Base-by-base conservation (phyloP, 1,140 invertebrate species). In the Drosophila bocqueti region DNA sequence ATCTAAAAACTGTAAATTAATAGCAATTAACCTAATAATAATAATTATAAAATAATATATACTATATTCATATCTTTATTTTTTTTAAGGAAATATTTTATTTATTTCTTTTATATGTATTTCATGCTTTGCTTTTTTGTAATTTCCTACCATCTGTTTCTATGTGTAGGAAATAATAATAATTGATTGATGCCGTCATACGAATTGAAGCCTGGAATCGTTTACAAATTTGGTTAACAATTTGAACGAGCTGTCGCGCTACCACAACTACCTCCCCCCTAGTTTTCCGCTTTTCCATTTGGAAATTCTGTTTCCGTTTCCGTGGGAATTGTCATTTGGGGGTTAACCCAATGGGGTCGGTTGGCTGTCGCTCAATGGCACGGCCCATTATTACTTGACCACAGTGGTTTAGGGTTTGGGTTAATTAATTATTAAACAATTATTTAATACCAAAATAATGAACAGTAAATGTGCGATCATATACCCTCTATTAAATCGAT, bases 291-390 rank as follows among this genome's bases (percentile, higher is more conserved):
- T 54, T 64, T 64, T 55, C 49, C 49, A 38, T 55, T 55, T 38
- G 29, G 47, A 54, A 54, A 63, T 63, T 63, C 60, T 38, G 47
- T 34, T 31, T 43, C 49, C 49, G 47, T 24, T 31, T 43, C 34
- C 49, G 61, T 57, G 62, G 62, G 36, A 64, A 64, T 64, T 64
- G 62, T 64, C 62, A 64, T 64, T 64, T 57, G 36, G 36, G 38
- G 52, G 62, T 43, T 64, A 18, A 55, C 61, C 61, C 61, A 47
- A 42, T 42, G 55, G 55, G 54, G 7, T 40, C 21, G 21, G 54
- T n/a, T 9, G 38, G 36, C 26, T 45, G 57, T 26, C 38, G 40
- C 57, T 54, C 61, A 63, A 29, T 42, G 49, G n/a, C 50, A 58
- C 1, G 26, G 18, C 38, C 50, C 18, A 57, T 64, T 64, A 58